Percentiles rank a stretch among this genome's conserved stretches.
These are phyloP conservation scores for Patella depressa DNA, from an alignment of 2,888 invertebrate species.

Conservation along the genomic window DNA sequence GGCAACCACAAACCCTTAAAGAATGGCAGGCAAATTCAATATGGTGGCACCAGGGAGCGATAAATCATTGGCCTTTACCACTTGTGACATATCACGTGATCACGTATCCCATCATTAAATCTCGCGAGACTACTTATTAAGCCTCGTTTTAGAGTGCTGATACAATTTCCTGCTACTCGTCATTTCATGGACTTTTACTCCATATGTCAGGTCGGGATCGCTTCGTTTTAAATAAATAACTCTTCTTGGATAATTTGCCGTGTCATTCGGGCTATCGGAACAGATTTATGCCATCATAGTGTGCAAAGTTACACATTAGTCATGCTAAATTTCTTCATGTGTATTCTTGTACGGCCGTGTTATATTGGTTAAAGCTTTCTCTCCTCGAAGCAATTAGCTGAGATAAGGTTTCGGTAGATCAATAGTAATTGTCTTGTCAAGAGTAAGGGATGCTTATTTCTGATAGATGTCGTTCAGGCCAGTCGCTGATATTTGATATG, in stretches of 20 bases:
- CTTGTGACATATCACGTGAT: constrained; percentile 40
- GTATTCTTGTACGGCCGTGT: constrained; percentile 20
- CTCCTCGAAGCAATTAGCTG: constrained; percentile 30
- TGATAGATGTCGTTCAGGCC: neutral
- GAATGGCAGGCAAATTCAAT: constrained; percentile 41
- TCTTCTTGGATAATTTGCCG: constrained; percentile 32
- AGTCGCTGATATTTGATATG: constrained; percentile 1
- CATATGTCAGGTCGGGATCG: constrained; percentile 26
- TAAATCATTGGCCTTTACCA: constrained; percentile 42
- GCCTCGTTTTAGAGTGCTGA: constrained; percentile 38
- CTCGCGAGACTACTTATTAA: constrained; percentile 44
- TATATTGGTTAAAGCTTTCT: neutral
- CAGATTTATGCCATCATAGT: constrained; percentile 31
- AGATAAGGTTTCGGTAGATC: constrained; percentile 33
- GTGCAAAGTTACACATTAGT: constrained; percentile 34
- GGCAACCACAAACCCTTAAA: constrained; percentile 21
- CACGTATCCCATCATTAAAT: constrained; percentile 45
- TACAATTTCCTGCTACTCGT: constrained; percentile 31
- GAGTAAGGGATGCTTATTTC: constrained; percentile 2
- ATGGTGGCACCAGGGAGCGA: constrained; percentile 39
- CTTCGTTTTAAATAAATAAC: constrained; percentile 39
- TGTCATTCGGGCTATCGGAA: constrained; percentile 30
- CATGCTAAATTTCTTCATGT: constrained; percentile 34
- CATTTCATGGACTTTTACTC: constrained; percentile 23
- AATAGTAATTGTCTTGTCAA: constrained; percentile 16